phyloP scores from a whole-genome alignment of 1,140 invertebrate genomes.

The Drosophila subobscura region DNA sequence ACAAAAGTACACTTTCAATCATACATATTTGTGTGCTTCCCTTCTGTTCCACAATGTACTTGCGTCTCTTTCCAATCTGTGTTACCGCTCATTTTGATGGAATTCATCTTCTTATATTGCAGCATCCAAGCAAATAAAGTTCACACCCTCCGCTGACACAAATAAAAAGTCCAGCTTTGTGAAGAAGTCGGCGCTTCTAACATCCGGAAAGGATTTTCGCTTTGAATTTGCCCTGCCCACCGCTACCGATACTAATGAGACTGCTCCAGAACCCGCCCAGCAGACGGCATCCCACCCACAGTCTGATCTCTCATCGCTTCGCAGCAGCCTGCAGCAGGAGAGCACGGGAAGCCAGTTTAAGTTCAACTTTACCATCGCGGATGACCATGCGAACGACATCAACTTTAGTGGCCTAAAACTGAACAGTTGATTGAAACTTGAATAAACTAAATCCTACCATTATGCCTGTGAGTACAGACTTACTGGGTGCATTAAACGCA shows the following conservation, averaged over 20 bases:
- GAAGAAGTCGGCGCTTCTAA: constrained; percentile 84
- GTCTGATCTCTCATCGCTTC: too few species aligned
- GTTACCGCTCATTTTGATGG: neutral
- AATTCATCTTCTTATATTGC: constrained; percentile 3
- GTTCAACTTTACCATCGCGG: constrained; percentile 84
- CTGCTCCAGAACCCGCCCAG: constrained; percentile 6
- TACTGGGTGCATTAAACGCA: too few species aligned
- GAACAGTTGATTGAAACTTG: constrained; percentile 23
- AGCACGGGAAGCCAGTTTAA: constrained; percentile 83
- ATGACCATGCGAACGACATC: constrained; percentile 55
- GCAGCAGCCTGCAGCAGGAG: constrained; percentile 42
- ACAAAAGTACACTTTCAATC: too few species aligned
- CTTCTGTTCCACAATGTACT: too few species aligned
- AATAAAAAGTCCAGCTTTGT: constrained; percentile 85
- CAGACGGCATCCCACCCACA: neutral
- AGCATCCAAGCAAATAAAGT: constrained; percentile 84
- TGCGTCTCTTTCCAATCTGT: too few species aligned
- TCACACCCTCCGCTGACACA: constrained; percentile 68
- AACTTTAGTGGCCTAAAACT: constrained; percentile 52
- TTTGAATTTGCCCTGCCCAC: constrained; percentile 80
- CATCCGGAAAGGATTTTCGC: constrained; percentile 79
- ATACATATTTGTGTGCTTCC: neutral
- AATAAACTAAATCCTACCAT: too few species aligned
- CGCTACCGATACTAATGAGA: constrained; percentile 17
- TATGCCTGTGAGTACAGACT: too few species aligned